Evolutionary conservation across 2,797 vertebrate genomes (phyloP), one percentile per base, ranked within the genome.

Genomic region (Stomatorhinus walkeri): DNA sequence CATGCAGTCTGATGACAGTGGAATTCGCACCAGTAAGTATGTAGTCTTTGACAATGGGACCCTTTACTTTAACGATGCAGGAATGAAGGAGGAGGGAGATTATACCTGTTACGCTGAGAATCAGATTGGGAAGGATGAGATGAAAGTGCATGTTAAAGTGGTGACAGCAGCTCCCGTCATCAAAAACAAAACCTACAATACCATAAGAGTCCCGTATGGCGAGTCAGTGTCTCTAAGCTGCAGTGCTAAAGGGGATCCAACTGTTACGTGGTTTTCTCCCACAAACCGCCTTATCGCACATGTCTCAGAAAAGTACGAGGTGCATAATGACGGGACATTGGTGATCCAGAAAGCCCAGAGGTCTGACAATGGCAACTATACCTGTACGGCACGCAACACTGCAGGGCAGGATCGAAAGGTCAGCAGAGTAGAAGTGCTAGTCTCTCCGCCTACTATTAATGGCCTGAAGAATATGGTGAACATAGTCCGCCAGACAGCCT

Each of bases 51-150:
- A 97, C 92, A 99, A 99, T 0, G 98, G 98, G 14, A 99, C 98
- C 0, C 93, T 99, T 48, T 97, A 95, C 93, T 96, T 99, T 90
- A 97, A 97, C n/a, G 96, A 97, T 0, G 97, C 98, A 0, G 97
- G 97, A 2, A 91, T 94, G 92, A 95, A 94, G 8, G 96, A 98
- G 28, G 97, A 97, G 43, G 98, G 98, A 0, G 96, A 98, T 92
- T 99, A 99, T 91, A 99, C 97, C 0, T 99, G 98, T 92, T 96
- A 98, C 1, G 98, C 98, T 0, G 95, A 98, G 87, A 99, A 99
- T 93, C 97, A 96, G 89, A 93, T 97, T 0, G 98, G 98, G 40
- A 97, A 97, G 92, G 98, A 99, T 49, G 96, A 97, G 91, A 98
- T 98, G 98, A 96, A 94, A 48, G 96, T 99, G 3, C 93, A 95